Percentiles rank a stretch among this genome's conserved stretches.
Evolutionary conservation across 1,140 invertebrate species (phyloP).

Genomic region (Cryptotermes secundus): DNA sequence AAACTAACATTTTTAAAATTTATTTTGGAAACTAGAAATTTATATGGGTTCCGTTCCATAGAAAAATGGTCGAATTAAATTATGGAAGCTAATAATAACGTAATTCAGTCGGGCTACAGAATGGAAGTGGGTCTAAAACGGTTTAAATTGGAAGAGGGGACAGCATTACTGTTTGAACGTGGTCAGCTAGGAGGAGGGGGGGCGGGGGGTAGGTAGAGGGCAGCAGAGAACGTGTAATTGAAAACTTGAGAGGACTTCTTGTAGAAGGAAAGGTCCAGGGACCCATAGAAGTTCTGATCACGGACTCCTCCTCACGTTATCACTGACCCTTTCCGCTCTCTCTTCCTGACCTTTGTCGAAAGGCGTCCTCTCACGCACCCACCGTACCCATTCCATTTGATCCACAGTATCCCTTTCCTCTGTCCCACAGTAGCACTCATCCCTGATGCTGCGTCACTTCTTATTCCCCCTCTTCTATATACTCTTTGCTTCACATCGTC

Average conservation of each 20-base stretch:
- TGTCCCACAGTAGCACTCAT: neutral
- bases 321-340: neutral
- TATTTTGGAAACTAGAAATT: too few relatives aligned
- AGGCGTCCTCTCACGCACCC: neutral
- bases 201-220: neutral
- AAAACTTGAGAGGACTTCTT: slow-evolving; percentile 9
- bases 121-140: neutral
- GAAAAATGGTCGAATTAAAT: too few relatives aligned
- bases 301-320: slow-evolving; percentile 16
- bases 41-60: too few relatives aligned
- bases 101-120: neutral
- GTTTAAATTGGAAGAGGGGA: neutral
- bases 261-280: neutral
- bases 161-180: neutral
- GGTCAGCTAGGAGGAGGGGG: too few relatives aligned
- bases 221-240: slow-evolving; percentile 8
- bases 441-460: neutral
- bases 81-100: neutral
- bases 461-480: neutral
- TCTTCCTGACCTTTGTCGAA: slow-evolving; percentile 15
- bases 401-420: neutral
- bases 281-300: slow-evolving; percentile 25
- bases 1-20: too few relatives aligned
- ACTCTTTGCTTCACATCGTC: neutral
- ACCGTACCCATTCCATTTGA: slow-evolving; percentile 21